A percentile compares a stretch with the other conserved stretches of the same genome.
phyloP scores from a whole-genome alignment of 2,113 vertebrate genomes.

The Corvus hawaiiensis region DNA sequence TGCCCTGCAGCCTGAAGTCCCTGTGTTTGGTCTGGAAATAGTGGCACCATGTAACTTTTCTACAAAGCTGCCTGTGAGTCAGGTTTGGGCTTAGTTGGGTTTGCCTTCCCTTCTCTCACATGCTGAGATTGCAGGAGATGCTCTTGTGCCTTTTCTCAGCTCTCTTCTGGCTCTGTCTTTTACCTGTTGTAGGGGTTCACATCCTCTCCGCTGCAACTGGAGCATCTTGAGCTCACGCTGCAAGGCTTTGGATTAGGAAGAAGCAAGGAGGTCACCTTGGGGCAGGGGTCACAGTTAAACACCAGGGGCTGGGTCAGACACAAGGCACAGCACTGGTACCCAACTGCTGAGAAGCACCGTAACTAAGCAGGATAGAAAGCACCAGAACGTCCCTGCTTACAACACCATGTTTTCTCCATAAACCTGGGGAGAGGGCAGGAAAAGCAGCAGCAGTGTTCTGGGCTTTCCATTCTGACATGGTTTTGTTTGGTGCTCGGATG shows the following conservation, averaged over 20 bases:
- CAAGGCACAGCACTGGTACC: background rate
- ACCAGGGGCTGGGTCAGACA: background rate
- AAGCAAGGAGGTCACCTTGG: background rate
- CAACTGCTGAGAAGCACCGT: accelerated
- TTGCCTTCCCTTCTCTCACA: background rate
- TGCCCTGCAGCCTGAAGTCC: background rate
- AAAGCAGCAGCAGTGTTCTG: background rate
- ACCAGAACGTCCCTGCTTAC: background rate
- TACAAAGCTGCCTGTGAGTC: background rate
- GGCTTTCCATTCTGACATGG: background rate
- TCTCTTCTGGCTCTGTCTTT: background rate
- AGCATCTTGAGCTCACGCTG: background rate
- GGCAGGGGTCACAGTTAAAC: background rate
- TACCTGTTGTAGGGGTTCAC: background rate
- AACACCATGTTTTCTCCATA: background rate
- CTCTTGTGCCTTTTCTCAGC: background rate
- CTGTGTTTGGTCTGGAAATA: background rate
- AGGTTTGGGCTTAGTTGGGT: background rate
- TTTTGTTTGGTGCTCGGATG: background rate
- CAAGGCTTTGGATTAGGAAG: background rate
- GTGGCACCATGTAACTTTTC: background rate
- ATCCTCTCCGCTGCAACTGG: background rate
- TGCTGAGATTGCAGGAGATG: background rate
- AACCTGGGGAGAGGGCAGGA: background rate
- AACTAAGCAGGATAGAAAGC: background rate